Percentiles rank a stretch among this genome's conserved stretches.
These are phyloP conservation scores for Capra hircus DNA, from an alignment of 2,113 vertebrate genomes.

Conservation along the genomic window DNA sequence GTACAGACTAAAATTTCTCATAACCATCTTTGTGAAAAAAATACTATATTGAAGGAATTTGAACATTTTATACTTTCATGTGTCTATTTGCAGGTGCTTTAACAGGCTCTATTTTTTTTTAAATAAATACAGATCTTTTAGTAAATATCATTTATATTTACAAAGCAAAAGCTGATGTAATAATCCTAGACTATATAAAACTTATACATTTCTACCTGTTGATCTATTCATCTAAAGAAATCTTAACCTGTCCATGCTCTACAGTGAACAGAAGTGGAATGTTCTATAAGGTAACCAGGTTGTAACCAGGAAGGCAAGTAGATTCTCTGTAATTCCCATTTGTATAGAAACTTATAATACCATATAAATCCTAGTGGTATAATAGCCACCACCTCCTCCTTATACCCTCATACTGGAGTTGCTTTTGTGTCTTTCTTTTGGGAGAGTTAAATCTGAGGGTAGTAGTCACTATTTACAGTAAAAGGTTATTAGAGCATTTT, in stretches of 20 bases:
- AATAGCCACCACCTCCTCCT: conserved; percentile 39
- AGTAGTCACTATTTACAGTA: conserved; percentile 56
- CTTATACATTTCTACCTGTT: neutral
- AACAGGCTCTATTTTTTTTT: neutral
- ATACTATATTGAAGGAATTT: neutral
- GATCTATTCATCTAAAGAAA: neutral
- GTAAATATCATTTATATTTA: conserved; percentile 14
- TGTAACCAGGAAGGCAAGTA: neutral
- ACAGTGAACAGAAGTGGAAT: conserved; percentile 19
- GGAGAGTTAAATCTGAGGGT: conserved; percentile 65
- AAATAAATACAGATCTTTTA: neutral
- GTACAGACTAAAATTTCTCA: conserved; percentile 28
- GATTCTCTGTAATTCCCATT: conserved; percentile 20
- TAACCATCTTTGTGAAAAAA: neutral
- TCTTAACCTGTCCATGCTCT: neutral
- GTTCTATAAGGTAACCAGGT: neutral
- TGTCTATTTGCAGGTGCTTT: neutral
- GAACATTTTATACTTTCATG: neutral
- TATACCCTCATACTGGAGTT: conserved; percentile 29
- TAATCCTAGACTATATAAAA: neutral
- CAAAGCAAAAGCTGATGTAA: neutral
- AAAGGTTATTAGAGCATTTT: conserved; percentile 47
- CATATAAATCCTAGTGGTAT: conserved; percentile 31
- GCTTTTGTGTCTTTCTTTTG: conserved; percentile 56
- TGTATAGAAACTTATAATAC: conserved; percentile 54